Evolutionary conservation across 1,140 invertebrate species (phyloP), one percentile per base, ranked within the genome.

Genomic region (Brachionus plicatilis): DNA sequence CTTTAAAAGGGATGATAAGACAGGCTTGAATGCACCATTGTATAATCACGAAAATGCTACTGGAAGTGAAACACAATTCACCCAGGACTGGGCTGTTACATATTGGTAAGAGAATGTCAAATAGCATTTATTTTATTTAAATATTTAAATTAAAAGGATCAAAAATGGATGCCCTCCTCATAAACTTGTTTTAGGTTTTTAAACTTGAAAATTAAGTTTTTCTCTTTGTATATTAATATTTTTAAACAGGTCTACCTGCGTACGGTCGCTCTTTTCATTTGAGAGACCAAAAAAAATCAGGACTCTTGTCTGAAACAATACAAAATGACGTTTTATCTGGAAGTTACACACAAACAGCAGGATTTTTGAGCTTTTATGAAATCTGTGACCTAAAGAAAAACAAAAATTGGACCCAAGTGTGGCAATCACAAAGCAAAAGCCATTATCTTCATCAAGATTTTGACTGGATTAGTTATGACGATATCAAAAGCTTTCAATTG

Each of bases 301-400:
- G 41, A 33, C 11, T 83, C 3, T 65, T 43, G 20, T 41, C 79
- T 29, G 14, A 82, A 65, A 82, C 53, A 24, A 20, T 82, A 24
- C 53, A 82, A 27, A 27, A 60, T 9, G 79, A 47, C 20, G 72
- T 41, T 20, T 11, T 68, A 3, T 65, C 79, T 17, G 79, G 79
- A 2, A 65, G 60, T 12, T 88, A 86, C 76, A 88, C 88, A 0
- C 84, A 87, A 89, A 95, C 97, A 90, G 92, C 92, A 37, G 96
- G 96, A 85, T 97, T 96, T 89, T 91, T 96, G 83, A 94, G 96
- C 37, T 98, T 97, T 88, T 98, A 97, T 88, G 96, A 98, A 92
- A 82, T 82, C 12, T 82, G 94, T 94, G 89, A 90, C 87, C 11
- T 60, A 76, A 29, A 66, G 41, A 53, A 70, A 83, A 66, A 65